Base-by-base conservation (phyloP, 2,113 vertebrate species). In the Aspidoscelis tigris region DNA sequence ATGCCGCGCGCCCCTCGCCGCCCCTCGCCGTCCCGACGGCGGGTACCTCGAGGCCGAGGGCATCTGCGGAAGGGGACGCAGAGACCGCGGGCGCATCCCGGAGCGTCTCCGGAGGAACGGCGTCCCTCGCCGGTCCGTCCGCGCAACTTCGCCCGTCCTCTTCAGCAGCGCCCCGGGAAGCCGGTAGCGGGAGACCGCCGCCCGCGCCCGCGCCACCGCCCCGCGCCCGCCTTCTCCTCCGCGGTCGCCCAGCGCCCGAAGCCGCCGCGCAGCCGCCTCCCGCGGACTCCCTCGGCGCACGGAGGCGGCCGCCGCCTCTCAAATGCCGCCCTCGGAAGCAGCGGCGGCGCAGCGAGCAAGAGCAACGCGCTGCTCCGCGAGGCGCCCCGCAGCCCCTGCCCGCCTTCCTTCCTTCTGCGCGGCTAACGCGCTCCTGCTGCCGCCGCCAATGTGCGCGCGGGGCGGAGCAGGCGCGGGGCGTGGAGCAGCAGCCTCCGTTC, bases 191-290 rank as follows among this genome's bases (percentile, higher is more conserved):
- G 33, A 33, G 33, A 33, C 33, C 33, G 33, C 33, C 33, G 33
- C 33, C 33, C 33, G 33, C 33, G 33, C 33, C 33, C 7, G 44
- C 12, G 72, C 22, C 66, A 12, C 8, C 24, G 2, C n/a, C n/a
- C n/a, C n/a, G n/a, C n/a, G n/a, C 43, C 33, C 8, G 10, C 41
- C 58, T 4, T 18, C 10, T 7, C 10, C 82, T 95, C 95, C 95
- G 95, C 95, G 95, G 95, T 12, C 24, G 12, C 26, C 24, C 94
- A 92, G 95, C 95, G 95, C 94, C 91, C 91, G 86, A 93, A 90
- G 91, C 89, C 88, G 89, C 90, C 91, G 87, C 84, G 92, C 33
- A 80, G 90, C 90, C 50, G 26, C 50, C 64, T 24, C 44, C 44
- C 24, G 24, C 24, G 20, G n/a, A n/a, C n/a, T n/a, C n/a, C 84